Conservation (phyloP, 2,888 invertebrate genomes). For the Trachelus tabidus region DNA sequence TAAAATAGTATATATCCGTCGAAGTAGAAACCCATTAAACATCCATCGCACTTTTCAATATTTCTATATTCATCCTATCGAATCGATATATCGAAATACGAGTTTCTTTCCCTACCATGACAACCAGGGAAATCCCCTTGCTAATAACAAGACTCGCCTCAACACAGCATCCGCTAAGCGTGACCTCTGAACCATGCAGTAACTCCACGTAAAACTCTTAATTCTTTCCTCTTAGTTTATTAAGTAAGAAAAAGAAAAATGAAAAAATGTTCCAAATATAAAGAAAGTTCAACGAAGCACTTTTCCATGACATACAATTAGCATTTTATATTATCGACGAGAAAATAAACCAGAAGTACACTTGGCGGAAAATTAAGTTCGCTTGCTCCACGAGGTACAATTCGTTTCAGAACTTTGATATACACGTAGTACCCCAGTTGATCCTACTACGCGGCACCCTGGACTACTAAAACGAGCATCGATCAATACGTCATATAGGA, state of each 20-base stretch:
- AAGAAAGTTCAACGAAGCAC: background rate
- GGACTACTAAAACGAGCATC: background rate
- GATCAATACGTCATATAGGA: background rate
- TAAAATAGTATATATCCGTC: constrained; percentile 38
- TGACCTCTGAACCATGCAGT: background rate
- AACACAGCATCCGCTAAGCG: background rate
- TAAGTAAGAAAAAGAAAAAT: background rate
- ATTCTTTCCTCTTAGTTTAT: background rate
- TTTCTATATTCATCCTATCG: background rate
- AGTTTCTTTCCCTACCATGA: background rate
- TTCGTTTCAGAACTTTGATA: background rate
- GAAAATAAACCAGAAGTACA: background rate
- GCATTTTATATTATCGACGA: background rate
- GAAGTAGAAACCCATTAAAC: constrained; percentile 43
- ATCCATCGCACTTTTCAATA: constrained; percentile 35
- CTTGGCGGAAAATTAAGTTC: background rate
- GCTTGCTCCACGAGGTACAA: background rate
- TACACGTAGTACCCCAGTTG: background rate
- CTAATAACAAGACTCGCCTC: background rate
- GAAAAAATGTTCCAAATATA: background rate
- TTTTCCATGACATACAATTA: too few relatives aligned
- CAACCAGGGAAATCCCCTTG: background rate
- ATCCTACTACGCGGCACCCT: background rate
- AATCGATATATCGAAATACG: background rate
- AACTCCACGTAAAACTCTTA: background rate